A percentile compares a stretch with the other conserved stretches of the same genome.
Conservation (phyloP, 2,797 vertebrate species). For the Okamejei kenojei region DNA sequence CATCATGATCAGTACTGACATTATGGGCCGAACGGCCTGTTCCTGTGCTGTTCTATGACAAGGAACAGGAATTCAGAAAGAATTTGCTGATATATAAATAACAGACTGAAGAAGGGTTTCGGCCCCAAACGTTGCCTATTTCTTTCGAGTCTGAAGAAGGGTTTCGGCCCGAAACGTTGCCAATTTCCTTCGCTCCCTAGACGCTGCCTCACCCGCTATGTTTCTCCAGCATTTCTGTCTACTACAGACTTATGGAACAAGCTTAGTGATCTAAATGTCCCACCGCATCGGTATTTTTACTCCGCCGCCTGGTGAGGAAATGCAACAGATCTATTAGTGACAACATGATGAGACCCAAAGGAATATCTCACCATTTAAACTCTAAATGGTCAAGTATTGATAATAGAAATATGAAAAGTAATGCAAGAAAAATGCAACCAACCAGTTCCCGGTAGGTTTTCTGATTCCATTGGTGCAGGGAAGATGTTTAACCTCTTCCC, state of each 20-base stretch:
- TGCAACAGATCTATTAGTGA: not conserved
- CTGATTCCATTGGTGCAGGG: constrained; percentile 47
- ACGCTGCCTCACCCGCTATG: too few species aligned
- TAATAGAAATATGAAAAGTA: not conserved
- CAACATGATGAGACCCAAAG: not conserved
- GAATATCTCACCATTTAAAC: not conserved
- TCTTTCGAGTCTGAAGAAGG: too few species aligned
- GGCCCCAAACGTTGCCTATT: too few species aligned
- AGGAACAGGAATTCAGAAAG: not conserved
- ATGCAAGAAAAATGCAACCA: constrained; percentile 47
- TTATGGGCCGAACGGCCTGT: too few species aligned
- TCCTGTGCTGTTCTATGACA: not conserved
- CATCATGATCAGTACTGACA: too few species aligned
- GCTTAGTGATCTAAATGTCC: not conserved
- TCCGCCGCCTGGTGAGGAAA: not conserved
- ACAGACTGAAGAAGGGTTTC: too few species aligned
- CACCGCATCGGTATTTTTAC: not conserved
- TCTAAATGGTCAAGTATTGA: not conserved
- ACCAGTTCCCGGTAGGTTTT: constrained; percentile 59
- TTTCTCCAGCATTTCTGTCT: too few species aligned
- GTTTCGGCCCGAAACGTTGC: too few species aligned
- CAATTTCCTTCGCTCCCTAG: too few species aligned
- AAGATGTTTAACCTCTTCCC: constrained; percentile 79
- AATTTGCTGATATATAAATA: not conserved
- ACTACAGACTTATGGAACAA: too few species aligned